Percentiles rank a stretch among this genome's conserved stretches.
Evolutionary conservation across 2,113 vertebrate species (phyloP).

Genomic region (Carettochelys insculpta): DNA sequence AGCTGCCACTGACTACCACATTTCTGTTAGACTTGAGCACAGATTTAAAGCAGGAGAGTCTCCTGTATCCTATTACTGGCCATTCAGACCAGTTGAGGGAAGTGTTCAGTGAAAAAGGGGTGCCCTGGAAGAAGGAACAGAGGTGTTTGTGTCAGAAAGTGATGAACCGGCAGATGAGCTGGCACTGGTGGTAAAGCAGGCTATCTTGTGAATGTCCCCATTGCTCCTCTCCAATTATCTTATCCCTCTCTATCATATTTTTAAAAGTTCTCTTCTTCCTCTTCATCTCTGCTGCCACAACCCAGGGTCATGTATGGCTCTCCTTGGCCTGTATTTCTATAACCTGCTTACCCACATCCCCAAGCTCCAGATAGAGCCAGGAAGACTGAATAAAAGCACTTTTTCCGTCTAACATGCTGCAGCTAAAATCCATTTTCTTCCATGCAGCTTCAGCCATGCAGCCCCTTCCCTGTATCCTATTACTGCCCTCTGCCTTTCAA

Average conservation of each 20-base stretch:
- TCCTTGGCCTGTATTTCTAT: neutral
- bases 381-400: too few species aligned
- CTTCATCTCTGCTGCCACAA: neutral
- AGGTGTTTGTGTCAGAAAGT: neutral
- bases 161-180: neutral
- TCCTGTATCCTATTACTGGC: too few species aligned
- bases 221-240: neutral
- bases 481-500: neutral
- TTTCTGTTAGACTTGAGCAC: too few species aligned
- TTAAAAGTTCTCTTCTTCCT: neutral
- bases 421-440: neutral
- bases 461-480: neutral
- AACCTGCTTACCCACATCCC: neutral
- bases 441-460: neutral
- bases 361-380: too few species aligned
- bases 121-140: too few species aligned
- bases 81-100: neutral
- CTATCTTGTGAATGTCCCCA: neutral
- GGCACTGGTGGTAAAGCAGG: neutral
- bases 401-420: neutral
- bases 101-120: too few species aligned
- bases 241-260: neutral
- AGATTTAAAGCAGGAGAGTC: too few species aligned
- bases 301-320: neutral
- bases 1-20: too few species aligned